A percentile compares a stretch with the other conserved stretches of the same genome.
Conservation (phyloP, 1,140 invertebrate genomes). For the Odontomachus brunneus region DNA sequence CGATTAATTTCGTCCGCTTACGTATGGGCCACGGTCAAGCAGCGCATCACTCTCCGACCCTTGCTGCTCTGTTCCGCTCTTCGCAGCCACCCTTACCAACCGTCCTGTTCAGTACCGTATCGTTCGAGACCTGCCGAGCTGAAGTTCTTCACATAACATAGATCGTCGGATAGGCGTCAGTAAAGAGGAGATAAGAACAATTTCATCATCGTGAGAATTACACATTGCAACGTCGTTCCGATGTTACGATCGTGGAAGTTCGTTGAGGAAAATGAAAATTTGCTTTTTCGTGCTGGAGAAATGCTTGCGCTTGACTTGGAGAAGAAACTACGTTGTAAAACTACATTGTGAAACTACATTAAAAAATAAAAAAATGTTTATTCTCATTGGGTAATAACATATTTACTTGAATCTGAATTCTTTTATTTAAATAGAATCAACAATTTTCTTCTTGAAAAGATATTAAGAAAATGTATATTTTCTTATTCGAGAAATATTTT, state of each 20-base stretch:
- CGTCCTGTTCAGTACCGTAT: not conserved
- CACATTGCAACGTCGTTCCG: not conserved
- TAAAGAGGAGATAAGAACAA: not conserved
- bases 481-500: too few species aligned
- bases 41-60: conserved; percentile 51
- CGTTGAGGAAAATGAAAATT: not conserved
- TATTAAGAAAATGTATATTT: too few species aligned
- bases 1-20: conserved; percentile 56
- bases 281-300: too few species aligned
- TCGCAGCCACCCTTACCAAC: conserved; percentile 17
- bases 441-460: too few species aligned
- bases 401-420: too few species aligned
- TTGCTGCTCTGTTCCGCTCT: conserved; percentile 14
- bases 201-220: not conserved
- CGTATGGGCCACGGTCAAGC: conserved; percentile 53
- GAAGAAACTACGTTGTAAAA: too few species aligned
- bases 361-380: too few species aligned
- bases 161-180: not conserved
- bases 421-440: too few species aligned
- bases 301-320: too few species aligned
- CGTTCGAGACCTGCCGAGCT: not conserved
- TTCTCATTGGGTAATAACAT: too few species aligned
- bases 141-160: not conserved
- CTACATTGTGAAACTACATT: too few species aligned
- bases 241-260: not conserved